phyloP scores from a whole-genome alignment of 2,113 vertebrate species.

The Cyprinodon brontotheroides region DNA sequence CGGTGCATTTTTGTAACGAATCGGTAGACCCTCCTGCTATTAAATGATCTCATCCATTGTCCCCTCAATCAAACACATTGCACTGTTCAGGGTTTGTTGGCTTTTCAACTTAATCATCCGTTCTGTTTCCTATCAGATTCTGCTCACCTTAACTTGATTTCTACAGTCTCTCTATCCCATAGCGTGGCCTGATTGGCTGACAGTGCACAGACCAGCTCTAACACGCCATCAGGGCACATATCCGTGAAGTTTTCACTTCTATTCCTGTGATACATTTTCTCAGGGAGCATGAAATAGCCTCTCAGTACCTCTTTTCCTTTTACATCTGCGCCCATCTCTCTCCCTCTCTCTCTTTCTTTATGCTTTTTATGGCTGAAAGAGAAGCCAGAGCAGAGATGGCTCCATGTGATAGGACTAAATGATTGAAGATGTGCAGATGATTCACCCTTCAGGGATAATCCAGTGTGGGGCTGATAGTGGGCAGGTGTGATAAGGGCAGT shows the following conservation, averaged over 20 bases:
- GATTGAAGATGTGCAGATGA: slow-evolving; percentile 79
- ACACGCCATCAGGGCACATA: slow-evolving; percentile 30
- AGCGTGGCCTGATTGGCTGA: slow-evolving; percentile 18
- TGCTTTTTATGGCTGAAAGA: slow-evolving; percentile 58
- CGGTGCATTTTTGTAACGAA: not conserved
- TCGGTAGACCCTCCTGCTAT: not conserved
- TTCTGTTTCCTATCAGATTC: slow-evolving; percentile 29
- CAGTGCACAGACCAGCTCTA: slow-evolving; percentile 12
- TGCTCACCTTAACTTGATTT: slow-evolving; percentile 46
- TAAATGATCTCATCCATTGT: not conserved
- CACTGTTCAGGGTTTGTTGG: not conserved
- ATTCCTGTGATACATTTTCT: slow-evolving; percentile 64
- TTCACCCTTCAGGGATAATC: slow-evolving; percentile 82
- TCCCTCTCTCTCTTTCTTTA: slow-evolving; percentile 31
- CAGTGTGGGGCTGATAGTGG: slow-evolving; percentile 71
- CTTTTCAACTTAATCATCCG: not conserved
- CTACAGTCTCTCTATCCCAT: slow-evolving; percentile 19
- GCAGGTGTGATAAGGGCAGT: slow-evolving; percentile 75
- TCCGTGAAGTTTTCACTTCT: slow-evolving; percentile 40
- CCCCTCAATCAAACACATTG: slow-evolving; percentile 41
- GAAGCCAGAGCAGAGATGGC: slow-evolving; percentile 66
- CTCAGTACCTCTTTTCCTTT: slow-evolving; percentile 29
- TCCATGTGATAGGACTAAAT: slow-evolving; percentile 72
- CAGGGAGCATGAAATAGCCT: slow-evolving; percentile 73
- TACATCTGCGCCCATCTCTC: slow-evolving; percentile 27